Evolutionary conservation across 2,888 invertebrate genomes (phyloP), one percentile per base, ranked within the genome.

Genomic region (Sussaba pulchella): DNA sequence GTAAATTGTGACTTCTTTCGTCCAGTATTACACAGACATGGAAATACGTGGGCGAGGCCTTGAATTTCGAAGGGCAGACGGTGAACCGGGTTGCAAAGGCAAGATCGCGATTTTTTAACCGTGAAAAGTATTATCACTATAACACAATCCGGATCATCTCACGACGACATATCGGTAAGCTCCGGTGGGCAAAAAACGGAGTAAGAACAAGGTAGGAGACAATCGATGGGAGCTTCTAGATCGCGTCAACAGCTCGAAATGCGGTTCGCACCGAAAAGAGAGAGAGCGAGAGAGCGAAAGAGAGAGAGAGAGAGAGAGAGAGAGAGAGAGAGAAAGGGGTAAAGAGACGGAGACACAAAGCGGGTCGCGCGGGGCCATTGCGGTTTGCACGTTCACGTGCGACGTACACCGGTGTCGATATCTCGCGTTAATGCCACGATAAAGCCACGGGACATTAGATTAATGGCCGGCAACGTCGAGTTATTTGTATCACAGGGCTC

Each of bases 391-490:
- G 14, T 21, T 26, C 31, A 57, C 26, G 52, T n/a, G 69, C 41
- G 41, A 5, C 50, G 21, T 50, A 36, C 43, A 67, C 45, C 69
- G 77, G 76, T 80, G 85, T 84, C 85, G 86, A 85, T 86, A 84
- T 82, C 82, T 75, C 81, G 82, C 82, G 85, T 84, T 82, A 85
- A 84, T 82, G 78, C 80, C 82, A 52, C 86, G 85, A 86, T 87
- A 87, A 86, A 83, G 83, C 85, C 82, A 82, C 85, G 82, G 83
- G 85, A 86, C 85, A 79, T 85, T 87, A 87, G 87, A 88, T 88
- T 87, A 88, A 88, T 87, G 85, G 84, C 72, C 45, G 57, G 69
- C 70, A 57, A 67, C 82, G 73, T 76, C 69, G 76, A 72, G 75
- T 81, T 81, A 81, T 81, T 83, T 81, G 83, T 83, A 76, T 81